phyloP scores from a whole-genome alignment of 2,888 invertebrate species.

The Torymus aiolomorphi region DNA sequence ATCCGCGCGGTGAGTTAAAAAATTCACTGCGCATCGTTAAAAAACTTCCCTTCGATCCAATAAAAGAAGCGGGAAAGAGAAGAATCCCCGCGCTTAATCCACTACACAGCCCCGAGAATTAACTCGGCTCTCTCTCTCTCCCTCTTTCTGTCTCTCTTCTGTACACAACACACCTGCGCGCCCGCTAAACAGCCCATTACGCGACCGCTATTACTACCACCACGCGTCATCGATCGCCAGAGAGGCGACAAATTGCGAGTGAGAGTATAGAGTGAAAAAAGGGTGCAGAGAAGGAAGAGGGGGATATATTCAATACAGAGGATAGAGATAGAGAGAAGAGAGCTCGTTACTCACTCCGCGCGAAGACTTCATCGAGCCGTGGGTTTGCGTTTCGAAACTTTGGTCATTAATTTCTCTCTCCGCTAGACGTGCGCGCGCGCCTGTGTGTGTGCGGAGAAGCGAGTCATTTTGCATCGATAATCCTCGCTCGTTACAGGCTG shows the following conservation, averaged over 20 bases:
- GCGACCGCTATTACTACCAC: not conserved
- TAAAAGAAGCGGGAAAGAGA: no score
- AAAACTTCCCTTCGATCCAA: no score
- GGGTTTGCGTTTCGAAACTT: slow-evolving; percentile 53
- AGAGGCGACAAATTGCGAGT: slow-evolving; percentile 18
- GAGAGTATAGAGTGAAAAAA: not conserved
- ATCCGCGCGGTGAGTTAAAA: no score
- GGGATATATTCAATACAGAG: slow-evolving; percentile 33
- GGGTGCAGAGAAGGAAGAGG: not conserved
- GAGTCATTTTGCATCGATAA: no score
- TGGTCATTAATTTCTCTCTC: slow-evolving; percentile 53
- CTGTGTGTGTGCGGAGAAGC: no score
- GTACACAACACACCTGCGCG: not conserved
- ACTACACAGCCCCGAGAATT: no score
- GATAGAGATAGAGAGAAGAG: not conserved
- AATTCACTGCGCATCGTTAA: no score
- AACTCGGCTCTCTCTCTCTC: no score
- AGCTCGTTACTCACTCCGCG: slow-evolving; percentile 48
- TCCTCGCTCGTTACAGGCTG: not conserved
- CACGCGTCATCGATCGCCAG: not conserved
- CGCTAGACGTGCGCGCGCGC: no score
- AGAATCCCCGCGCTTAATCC: no score
- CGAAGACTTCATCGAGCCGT: slow-evolving; percentile 46
- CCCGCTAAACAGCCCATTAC: not conserved
- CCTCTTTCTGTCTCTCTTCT: no score